Percentiles rank a stretch among this genome's conserved stretches.
Evolutionary conservation across 37 sponge, comb jelly and placozoan species (phyloP).

Genomic region (Corticium candelabrum): DNA sequence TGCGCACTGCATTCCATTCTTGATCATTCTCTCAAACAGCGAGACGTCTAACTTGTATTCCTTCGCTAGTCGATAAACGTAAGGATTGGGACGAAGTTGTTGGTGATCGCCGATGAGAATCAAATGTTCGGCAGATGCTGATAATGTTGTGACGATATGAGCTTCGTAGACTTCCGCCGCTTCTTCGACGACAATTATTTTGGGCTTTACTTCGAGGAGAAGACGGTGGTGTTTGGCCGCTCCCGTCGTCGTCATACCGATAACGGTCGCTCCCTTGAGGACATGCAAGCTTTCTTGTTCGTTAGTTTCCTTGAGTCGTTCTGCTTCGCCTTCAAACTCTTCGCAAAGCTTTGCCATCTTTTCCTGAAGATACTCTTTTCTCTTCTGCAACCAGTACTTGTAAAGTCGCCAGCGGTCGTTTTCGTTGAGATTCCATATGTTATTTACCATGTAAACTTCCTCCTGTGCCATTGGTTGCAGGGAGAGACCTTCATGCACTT

Average conservation of each 20-base stretch:
- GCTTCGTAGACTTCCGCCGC: conserved; percentile 91
- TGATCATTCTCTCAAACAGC: conserved; percentile 72
- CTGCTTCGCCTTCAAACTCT: neutral
- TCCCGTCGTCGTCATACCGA: conserved; percentile 92
- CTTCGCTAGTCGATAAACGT: conserved; percentile 56
- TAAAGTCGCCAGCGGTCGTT: conserved; percentile 44
- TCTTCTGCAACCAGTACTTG: conserved; percentile 44
- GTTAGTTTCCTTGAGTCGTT: neutral
- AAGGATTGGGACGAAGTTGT: conserved; percentile 79
- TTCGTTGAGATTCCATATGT: conserved; percentile 7
- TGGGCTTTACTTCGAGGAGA: conserved; percentile 58
- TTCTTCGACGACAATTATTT: conserved; percentile 86
- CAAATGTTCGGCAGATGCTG: conserved; percentile 64
- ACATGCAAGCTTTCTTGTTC: neutral
- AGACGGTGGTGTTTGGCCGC: conserved; percentile 76
- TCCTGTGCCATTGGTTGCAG: conserved; percentile 37
- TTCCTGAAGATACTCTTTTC: neutral
- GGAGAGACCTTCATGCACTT: conserved; percentile 20
- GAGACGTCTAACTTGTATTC: conserved; percentile 74
- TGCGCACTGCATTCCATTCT: conserved; percentile 49
- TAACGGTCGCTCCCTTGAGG: conserved; percentile 23
- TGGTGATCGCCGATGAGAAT: conserved; percentile 96
- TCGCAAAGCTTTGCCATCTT: neutral
- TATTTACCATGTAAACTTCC: conserved; percentile 18
- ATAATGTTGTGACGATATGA: conserved; percentile 70